Percentiles rank a stretch among this genome's conserved stretches.
phyloP scores from a whole-genome alignment of 2,113 vertebrate species.

The Malurus alboscapulatus region DNA sequence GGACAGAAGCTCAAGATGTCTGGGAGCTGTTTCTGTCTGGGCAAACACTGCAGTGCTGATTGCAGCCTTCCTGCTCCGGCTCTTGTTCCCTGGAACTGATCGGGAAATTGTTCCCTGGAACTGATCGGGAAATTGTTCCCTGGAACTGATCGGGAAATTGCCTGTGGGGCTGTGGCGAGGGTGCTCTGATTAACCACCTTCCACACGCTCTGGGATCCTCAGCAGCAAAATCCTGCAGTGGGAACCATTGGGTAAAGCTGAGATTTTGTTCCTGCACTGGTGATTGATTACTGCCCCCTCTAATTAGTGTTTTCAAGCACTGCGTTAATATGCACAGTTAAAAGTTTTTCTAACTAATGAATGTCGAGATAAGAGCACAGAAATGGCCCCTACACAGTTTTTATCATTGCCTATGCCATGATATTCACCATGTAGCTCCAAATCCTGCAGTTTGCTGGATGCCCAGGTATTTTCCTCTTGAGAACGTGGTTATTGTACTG shows the following conservation, averaged over 20 bases:
- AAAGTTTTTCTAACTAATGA: neutral
- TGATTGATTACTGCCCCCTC: neutral
- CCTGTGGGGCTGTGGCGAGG: neutral
- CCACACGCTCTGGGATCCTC: neutral
- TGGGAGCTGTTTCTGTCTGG: neutral
- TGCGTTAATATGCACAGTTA: neutral
- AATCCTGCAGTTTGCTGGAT: neutral
- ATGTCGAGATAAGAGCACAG: neutral
- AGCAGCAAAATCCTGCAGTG: neutral
- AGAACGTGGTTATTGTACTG: neutral
- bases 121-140: neutral
- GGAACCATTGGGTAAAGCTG: neutral
- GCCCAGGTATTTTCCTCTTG: neutral
- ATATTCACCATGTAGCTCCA: neutral
- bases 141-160: neutral
- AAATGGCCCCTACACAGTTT: fast-evolving
- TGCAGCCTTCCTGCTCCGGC: neutral
- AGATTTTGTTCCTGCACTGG: neutral
- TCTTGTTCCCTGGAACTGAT: neutral
- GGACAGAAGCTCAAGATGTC: neutral
- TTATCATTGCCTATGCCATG: neutral
- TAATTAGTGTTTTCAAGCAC: neutral
- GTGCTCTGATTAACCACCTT: neutral
- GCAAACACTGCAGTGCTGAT: neutral
- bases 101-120: neutral